These are phyloP conservation scores for Tragelaphus buxtoni DNA, from an alignment of 2,113 vertebrate species.

Conservation along the genomic window DNA sequence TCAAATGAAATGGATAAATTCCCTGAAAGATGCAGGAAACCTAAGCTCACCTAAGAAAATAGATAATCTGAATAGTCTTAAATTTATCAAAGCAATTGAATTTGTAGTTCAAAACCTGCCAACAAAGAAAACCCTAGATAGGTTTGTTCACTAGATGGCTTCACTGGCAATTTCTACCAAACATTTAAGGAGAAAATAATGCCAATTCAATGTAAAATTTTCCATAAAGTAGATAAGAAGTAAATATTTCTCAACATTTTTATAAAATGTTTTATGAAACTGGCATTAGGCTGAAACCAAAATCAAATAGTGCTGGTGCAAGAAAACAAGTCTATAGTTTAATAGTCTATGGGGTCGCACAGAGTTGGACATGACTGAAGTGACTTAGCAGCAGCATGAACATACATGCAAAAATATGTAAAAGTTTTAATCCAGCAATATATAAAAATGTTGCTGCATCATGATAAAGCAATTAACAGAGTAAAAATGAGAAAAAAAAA, in stretches of 20 bases:
- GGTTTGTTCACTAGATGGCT: not conserved
- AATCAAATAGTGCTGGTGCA: not conserved
- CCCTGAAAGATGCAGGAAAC: not conserved
- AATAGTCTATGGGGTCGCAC: not conserved
- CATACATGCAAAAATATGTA: not conserved
- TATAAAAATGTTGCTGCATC: not conserved
- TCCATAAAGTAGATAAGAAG: not conserved
- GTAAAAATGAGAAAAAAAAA: not conserved
- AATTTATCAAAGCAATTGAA: not conserved
- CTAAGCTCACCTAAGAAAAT: not conserved
- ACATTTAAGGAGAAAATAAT: not conserved
- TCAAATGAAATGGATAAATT: not conserved
- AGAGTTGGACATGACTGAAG: too few species aligned
- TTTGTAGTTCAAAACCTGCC: not conserved
- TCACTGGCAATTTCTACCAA: not conserved
- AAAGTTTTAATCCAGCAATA: not conserved
- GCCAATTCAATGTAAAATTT: not conserved
- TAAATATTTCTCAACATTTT: not conserved
- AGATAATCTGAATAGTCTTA: not conserved
- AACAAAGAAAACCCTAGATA: not conserved
- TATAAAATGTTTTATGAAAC: not conserved
- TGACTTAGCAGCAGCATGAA: not conserved
- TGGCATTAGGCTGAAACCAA: not conserved
- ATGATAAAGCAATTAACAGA: not conserved
- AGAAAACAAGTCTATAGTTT: not conserved